Percentiles rank a stretch among this genome's conserved stretches.
Conservation (phyloP, 64 coral and sea anemone species). For the Pocillopora verrucosa region DNA sequence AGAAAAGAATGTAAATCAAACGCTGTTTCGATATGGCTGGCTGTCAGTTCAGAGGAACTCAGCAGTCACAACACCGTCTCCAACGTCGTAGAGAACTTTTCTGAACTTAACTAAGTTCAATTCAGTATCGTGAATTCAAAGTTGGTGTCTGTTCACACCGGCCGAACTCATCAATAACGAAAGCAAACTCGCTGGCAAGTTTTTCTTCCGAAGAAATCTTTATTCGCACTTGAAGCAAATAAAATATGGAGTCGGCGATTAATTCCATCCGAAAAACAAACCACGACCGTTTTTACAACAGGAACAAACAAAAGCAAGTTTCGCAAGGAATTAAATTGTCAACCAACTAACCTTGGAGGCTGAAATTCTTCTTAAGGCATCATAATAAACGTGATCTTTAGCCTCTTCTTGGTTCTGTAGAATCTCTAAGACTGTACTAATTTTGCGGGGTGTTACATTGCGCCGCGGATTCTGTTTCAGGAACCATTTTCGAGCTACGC, state of each 20-base stretch:
- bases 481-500: conserved; percentile 26
- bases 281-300: neutral
- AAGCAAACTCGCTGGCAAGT: neutral
- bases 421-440: conserved; percentile 34
- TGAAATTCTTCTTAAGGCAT: conserved; percentile 57
- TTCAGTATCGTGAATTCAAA: neutral
- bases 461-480: neutral
- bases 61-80: neutral
- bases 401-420: conserved; percentile 60
- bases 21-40: neutral
- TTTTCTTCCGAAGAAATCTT: neutral
- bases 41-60: neutral
- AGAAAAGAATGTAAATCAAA: neutral
- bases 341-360: conserved; percentile 20
- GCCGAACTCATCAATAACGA: neutral
- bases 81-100: neutral
- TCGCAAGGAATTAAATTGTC: neutral
- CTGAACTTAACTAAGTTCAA: neutral
- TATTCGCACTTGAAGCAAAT: neutral
- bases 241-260: neutral
- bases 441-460: neutral
- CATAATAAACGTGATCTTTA: conserved; percentile 64
- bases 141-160: neutral
- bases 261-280: neutral
- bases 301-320: neutral